A percentile compares a stretch with the other conserved stretches of the same genome.
phyloP scores from a whole-genome alignment of 53 echinoderm and acorn worm genomes.

The Glandiceps talaboti region DNA sequence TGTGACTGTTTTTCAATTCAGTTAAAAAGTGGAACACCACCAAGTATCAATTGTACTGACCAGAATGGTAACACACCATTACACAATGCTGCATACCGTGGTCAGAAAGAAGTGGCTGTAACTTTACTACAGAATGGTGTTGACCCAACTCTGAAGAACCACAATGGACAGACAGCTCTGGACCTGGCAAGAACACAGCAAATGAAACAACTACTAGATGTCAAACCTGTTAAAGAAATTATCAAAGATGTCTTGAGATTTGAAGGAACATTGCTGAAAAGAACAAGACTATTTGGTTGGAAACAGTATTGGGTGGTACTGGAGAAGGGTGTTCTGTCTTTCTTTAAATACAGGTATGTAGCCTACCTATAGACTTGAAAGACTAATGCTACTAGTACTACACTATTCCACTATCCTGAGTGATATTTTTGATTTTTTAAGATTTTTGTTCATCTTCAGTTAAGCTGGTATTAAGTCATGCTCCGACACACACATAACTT shows the following conservation, averaged over 20 bases:
- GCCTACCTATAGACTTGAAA: too few relatives aligned
- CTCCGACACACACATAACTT: too few relatives aligned
- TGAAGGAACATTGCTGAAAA: slow-evolving; percentile 66
- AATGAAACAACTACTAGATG: slow-evolving; percentile 76
- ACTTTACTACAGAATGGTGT: slow-evolving; percentile 77
- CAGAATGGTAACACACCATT: slow-evolving; percentile 71
- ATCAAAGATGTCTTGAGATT: slow-evolving; percentile 51
- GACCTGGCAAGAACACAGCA: slow-evolving; percentile 71
- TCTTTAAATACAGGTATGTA: slow-evolving; percentile 91
- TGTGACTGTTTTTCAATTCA: too few relatives aligned
- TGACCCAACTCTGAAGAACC: slow-evolving; percentile 51
- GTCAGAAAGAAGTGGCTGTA: slow-evolving; percentile 61
- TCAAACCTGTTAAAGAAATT: slow-evolving; percentile 57
- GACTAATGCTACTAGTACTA: too few relatives aligned
- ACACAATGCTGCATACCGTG: slow-evolving; percentile 65
- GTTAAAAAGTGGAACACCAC: slow-evolving; percentile 61
- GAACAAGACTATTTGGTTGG: not conserved
- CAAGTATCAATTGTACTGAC: slow-evolving; percentile 76
- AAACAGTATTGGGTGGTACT: slow-evolving; percentile 76
- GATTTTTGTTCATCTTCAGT: too few relatives aligned
- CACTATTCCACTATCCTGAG: too few relatives aligned
- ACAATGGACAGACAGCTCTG: slow-evolving; percentile 41
- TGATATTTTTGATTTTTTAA: too few relatives aligned
- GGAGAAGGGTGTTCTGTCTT: slow-evolving; percentile 77
- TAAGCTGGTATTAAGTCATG: too few relatives aligned